Conservation (phyloP, 2,888 invertebrate genomes). For the Danaus chrysippus region DNA sequence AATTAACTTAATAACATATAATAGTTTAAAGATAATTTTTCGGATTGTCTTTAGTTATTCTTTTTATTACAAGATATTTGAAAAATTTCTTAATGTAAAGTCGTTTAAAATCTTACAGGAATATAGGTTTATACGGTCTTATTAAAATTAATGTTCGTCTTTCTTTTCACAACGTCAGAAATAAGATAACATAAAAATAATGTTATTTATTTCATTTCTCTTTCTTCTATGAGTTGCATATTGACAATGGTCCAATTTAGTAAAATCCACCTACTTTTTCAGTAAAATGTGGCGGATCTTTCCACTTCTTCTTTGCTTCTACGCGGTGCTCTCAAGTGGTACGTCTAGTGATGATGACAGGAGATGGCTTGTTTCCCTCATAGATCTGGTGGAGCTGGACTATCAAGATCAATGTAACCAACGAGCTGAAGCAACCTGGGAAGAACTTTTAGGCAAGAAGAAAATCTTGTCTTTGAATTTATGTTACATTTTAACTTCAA, state of each 20-base stretch:
- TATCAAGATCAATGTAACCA: constrained; percentile 69
- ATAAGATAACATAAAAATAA: no score
- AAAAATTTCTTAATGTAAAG: no score
- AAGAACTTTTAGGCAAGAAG: constrained; percentile 55
- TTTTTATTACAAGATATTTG: no score
- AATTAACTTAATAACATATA: no score
- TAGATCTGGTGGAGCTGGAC: constrained; percentile 70
- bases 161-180: no score
- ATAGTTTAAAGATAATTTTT: no score
- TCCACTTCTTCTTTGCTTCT: constrained; percentile 51
- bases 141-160: no score
- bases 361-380: constrained; percentile 57
- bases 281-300: constrained; percentile 60
- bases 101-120: no score
- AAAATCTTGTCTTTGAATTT: constrained; percentile 60
- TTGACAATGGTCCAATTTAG: not conserved
- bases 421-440: constrained; percentile 62
- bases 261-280: constrained; percentile 29
- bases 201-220: no score
- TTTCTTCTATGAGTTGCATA: not conserved
- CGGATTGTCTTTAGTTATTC: no score
- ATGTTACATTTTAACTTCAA: not conserved
- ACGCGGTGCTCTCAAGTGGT: constrained; percentile 57
- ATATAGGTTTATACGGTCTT: no score
- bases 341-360: constrained; percentile 60